These are phyloP conservation scores for Holothuria leucospilota DNA, from an alignment of 53 echinoderm and acorn worm species.

Conservation along the genomic window DNA sequence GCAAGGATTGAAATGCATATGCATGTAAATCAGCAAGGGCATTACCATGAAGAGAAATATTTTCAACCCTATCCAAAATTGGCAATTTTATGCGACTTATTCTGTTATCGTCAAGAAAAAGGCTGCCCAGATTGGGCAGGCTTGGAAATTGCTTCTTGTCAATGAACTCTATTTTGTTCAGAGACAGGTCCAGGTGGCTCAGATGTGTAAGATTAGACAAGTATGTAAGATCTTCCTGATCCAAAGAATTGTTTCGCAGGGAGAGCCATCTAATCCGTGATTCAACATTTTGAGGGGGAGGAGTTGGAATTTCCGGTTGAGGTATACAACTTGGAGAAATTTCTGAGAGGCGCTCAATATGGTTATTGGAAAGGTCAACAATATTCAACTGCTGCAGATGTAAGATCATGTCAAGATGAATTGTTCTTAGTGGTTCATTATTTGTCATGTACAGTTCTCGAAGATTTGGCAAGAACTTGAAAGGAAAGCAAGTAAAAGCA, in stretches of 20 bases:
- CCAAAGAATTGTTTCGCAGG: neutral
- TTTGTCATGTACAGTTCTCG: neutral
- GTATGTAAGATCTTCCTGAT: neutral
- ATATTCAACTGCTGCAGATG: neutral
- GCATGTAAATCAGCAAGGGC: neutral
- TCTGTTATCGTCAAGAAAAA: conserved; percentile 8
- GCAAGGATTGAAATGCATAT: neutral
- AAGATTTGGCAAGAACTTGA: neutral
- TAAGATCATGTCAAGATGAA: neutral
- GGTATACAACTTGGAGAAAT: no score
- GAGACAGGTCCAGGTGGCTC: conserved; percentile 1
- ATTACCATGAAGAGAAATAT: conserved; percentile 10
- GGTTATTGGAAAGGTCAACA: conserved; percentile 5
- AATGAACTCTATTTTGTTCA: neutral
- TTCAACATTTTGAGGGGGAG: neutral
- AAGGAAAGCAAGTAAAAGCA: neutral
- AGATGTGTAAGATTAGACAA: neutral
- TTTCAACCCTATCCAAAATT: neutral
- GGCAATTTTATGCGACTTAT: neutral
- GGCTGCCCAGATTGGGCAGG: neutral
- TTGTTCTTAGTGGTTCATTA: neutral
- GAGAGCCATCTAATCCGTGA: neutral
- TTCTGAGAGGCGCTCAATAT: neutral
- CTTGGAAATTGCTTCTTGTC: neutral
- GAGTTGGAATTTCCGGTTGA: neutral